Evolutionary conservation across 2,888 invertebrate species (phyloP).

Genomic region (Diadromus collaris): DNA sequence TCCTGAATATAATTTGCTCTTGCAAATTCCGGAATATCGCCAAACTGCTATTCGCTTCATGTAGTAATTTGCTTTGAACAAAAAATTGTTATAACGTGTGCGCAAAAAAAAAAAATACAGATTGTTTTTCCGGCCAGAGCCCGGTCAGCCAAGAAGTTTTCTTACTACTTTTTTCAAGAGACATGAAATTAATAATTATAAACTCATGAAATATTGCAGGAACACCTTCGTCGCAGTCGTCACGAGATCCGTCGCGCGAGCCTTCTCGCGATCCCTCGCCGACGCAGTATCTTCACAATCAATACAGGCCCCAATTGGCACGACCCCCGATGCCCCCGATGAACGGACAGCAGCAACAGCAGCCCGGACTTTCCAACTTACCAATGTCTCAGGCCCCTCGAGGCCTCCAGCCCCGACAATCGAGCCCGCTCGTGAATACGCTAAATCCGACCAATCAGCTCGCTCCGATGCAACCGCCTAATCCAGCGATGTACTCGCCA

Average conservation of each 20-base stretch:
- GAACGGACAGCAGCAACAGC: conserved; percentile 69
- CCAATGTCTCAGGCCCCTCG: conserved; percentile 36
- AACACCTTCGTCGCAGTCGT: conserved; percentile 79
- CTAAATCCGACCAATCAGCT: conserved; percentile 40
- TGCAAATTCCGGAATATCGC: neutral
- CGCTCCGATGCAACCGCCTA: conserved; percentile 20
- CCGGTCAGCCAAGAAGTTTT: neutral
- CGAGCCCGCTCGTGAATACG: conserved; percentile 50
- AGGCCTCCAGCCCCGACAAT: conserved; percentile 56
- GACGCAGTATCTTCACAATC: conserved; percentile 75
- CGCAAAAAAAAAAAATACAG: neutral
- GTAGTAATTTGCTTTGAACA: neutral
- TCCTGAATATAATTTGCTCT: neutral
- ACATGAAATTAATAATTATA: neutral
- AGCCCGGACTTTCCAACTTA: conserved; percentile 9
- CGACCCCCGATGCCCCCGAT: conserved; percentile 73
- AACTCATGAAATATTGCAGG: conserved; percentile 67
- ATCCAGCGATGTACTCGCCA: neutral
- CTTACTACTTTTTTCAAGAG: neutral
- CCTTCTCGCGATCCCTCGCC: conserved; percentile 80
- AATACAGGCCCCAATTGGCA: conserved; percentile 71
- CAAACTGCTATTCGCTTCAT: neutral
- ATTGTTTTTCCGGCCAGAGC: neutral
- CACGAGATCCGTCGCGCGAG: conserved; percentile 81
- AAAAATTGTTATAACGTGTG: no score